A percentile compares a stretch with the other conserved stretches of the same genome.
Conservation (phyloP, 2,113 vertebrate genomes). For the Crotalus horridus region DNA sequence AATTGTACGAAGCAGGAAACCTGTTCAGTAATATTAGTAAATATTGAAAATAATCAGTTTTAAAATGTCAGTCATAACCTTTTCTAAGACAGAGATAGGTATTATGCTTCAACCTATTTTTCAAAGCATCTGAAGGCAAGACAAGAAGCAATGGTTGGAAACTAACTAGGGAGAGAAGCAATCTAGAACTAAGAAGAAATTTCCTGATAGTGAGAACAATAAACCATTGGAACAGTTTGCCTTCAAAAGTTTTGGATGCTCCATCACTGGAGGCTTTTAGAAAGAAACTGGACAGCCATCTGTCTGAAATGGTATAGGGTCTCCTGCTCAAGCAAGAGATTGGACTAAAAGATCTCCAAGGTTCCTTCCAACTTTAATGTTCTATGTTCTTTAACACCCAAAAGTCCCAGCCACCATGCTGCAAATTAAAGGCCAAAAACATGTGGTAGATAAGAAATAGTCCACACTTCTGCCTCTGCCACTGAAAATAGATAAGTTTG, state of each 20-base stretch:
- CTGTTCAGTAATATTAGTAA: neutral
- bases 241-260: too few relatives aligned
- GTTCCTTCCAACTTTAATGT: too few relatives aligned
- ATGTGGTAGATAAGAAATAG: neutral
- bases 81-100: neutral
- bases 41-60: neutral
- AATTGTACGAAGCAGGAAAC: conserved; percentile 30
- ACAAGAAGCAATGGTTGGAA: too few relatives aligned
- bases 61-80: conserved; percentile 11
- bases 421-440: neutral
- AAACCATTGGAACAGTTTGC: too few relatives aligned
- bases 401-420: neutral
- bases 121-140: neutral
- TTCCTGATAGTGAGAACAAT: too few relatives aligned
- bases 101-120: neutral
- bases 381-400: neutral
- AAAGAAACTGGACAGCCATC: too few relatives aligned
- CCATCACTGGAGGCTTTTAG: too few relatives aligned
- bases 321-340: too few relatives aligned
- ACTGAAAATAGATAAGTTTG: rapidly evolving
- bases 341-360: too few relatives aligned
- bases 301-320: too few relatives aligned
- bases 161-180: too few relatives aligned
- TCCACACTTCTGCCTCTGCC: neutral
- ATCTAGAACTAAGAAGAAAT: too few relatives aligned